Conservation (phyloP, 2,888 invertebrate genomes). For the Cheiracanthium punctorium region DNA sequence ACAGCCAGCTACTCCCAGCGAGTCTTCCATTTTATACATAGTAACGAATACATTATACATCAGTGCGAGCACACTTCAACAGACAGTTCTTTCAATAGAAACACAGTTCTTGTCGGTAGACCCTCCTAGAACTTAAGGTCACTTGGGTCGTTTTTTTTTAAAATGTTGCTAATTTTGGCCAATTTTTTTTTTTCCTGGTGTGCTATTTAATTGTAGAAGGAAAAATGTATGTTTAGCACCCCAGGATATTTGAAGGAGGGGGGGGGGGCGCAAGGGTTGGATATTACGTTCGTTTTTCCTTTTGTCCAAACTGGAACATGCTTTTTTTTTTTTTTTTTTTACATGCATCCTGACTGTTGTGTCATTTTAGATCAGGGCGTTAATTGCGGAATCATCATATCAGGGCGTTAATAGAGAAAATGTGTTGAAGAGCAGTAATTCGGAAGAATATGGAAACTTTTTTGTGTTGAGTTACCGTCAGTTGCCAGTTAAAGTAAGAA, state of each 20-base stretch:
- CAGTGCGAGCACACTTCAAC: no score
- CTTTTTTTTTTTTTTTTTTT: constrained; percentile 4
- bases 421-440: no score
- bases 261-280: constrained; percentile 42
- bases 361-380: not conserved
- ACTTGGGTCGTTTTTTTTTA: constrained; percentile 25
- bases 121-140: constrained; percentile 24
- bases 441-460: no score
- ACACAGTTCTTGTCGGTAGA: not conserved
- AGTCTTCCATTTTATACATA: no score
- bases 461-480: no score
- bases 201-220: constrained; percentile 29
- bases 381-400: no score
- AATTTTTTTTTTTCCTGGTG: constrained; percentile 42
- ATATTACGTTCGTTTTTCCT: constrained; percentile 51
- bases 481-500: no score
- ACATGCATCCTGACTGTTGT: not conserved
- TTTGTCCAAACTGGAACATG: constrained; percentile 44
- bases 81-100: no score
- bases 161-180: not conserved
- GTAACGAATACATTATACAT: no score
- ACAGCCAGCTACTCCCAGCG: no score
- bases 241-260: constrained; percentile 31
- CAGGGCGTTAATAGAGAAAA: no score
- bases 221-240: constrained; percentile 17